These are phyloP conservation scores for Scolopax bukidnonensis DNA, from an alignment of 2,797 vertebrate genomes.

Conservation along the genomic window DNA sequence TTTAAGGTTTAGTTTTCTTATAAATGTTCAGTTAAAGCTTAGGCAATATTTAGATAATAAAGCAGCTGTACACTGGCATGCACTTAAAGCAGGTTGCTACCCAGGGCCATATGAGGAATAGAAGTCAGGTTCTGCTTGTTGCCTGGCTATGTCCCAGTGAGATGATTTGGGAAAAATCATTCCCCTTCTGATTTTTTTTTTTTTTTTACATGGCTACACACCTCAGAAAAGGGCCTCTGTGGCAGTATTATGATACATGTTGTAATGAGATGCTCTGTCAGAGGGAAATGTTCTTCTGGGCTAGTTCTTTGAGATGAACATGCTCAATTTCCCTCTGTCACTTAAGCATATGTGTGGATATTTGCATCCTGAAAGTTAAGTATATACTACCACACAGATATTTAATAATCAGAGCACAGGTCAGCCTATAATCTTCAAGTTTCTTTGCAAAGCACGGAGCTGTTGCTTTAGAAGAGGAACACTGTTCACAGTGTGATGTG, in stretches of 20 bases:
- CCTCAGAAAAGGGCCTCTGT: background rate
- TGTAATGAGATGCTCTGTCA: background rate
- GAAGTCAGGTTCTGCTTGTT: background rate
- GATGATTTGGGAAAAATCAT: background rate
- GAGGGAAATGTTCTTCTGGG: background rate
- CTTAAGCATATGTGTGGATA: background rate
- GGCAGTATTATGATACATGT: background rate
- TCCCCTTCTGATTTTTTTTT: background rate
- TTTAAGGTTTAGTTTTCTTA: background rate
- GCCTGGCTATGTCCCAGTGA: background rate
- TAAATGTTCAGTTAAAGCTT: background rate
- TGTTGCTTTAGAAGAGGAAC: background rate
- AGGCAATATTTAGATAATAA: background rate
- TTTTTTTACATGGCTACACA: background rate
- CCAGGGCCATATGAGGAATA: background rate
- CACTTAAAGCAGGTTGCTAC: background rate
- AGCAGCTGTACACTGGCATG: background rate
- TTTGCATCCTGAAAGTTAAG: background rate
- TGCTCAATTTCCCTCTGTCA: background rate
- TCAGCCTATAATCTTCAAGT: background rate
- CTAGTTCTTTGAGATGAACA: background rate
- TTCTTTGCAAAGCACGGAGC: background rate
- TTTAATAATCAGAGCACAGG: background rate
- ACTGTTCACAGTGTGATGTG: accelerated
- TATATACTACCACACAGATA: background rate